Conservation (phyloP, 2,888 invertebrate genomes). For the Camponotus fellah region DNA sequence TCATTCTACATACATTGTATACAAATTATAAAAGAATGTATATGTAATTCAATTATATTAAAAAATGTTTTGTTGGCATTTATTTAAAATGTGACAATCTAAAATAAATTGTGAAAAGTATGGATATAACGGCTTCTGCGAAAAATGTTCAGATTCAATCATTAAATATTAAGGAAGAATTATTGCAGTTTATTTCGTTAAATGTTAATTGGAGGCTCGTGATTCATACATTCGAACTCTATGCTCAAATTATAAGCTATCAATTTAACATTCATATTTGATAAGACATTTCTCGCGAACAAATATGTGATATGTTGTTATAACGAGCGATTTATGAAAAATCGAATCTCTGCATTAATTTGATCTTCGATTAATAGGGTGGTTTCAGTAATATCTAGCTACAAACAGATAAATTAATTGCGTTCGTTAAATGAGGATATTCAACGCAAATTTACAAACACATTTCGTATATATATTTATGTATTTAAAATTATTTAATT, state of each 20-base stretch:
- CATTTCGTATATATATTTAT: not conserved
- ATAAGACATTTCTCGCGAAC: constrained; percentile 29
- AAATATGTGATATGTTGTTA: not conserved
- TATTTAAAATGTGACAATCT: constrained; percentile 31
- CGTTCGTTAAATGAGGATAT: not conserved
- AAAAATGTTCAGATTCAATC: constrained; percentile 16
- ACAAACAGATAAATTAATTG: not conserved
- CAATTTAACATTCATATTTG: constrained; percentile 52
- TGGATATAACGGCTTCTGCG: not conserved
- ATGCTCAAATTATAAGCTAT: constrained; percentile 47
- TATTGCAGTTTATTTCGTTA: constrained; percentile 50
- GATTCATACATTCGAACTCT: constrained; percentile 30
- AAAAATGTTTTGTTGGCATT: not conserved
- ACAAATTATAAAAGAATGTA: constrained; percentile 31
- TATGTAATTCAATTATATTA: not conserved
- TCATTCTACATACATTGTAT: not conserved
- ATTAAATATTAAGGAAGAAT: constrained; percentile 29
- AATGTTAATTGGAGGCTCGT: constrained; percentile 55
- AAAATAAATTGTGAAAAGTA: not conserved
- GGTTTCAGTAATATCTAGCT: not conserved
- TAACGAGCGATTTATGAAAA: not conserved
- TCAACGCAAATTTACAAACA: not conserved
- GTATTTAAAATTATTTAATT: constrained; percentile 26
- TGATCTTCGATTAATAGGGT: not conserved
- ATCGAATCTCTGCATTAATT: not conserved